Evolutionary conservation across 2,888 invertebrate species (phyloP).

Genomic region (Cerastis rubricosa): DNA sequence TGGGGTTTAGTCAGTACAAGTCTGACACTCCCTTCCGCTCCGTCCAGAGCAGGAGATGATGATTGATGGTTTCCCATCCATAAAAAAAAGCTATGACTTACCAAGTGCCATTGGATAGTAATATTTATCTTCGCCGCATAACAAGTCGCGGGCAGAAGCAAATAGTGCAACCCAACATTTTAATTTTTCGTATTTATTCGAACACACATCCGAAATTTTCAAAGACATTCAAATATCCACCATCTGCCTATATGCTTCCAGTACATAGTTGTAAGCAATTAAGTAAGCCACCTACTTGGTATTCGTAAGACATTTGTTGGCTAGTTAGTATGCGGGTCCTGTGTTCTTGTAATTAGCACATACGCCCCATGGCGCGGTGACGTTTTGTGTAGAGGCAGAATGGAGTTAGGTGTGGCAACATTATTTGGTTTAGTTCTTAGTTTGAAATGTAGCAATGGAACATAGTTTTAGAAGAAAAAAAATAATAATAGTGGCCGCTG

Average conservation of each 20-base stretch:
- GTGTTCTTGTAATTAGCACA: constrained; percentile 73
- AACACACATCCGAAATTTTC: not conserved
- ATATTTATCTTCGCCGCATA: not conserved
- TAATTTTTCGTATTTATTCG: not conserved
- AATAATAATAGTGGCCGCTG: not conserved
- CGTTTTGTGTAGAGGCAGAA: constrained; percentile 50
- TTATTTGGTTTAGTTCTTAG: constrained; percentile 6
- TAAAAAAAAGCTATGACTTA: no score
- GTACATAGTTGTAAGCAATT: constrained; percentile 66
- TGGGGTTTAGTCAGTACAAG: no score
- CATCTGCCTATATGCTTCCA: constrained; percentile 26
- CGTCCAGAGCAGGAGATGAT: no score
- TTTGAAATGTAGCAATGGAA: not conserved
- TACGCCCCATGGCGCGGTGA: constrained; percentile 59
- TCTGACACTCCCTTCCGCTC: no score
- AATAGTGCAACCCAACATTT: no score
- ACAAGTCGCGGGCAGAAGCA: not conserved
- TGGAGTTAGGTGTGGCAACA: constrained; percentile 17
- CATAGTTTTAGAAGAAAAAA: not conserved
- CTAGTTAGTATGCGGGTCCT: constrained; percentile 70
- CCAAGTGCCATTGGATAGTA: not conserved
- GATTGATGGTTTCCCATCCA: no score
- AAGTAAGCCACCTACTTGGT: constrained; percentile 66
- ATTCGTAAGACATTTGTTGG: constrained; percentile 66
- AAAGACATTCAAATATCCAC: not conserved